Conservation (phyloP, 2,888 invertebrate species). For the Embidobia sp. region DNA sequence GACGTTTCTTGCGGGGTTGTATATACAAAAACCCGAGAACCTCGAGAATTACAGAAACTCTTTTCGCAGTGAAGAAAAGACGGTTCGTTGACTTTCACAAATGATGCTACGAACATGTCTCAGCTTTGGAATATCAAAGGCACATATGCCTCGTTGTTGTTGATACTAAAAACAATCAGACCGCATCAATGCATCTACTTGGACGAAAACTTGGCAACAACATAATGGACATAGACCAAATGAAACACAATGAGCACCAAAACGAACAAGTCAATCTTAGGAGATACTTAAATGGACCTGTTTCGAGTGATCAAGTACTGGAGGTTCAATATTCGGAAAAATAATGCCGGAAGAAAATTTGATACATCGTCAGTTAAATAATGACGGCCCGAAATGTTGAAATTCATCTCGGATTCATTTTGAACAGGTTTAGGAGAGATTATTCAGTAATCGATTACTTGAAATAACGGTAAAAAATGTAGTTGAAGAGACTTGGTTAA, state of each 20-base stretch:
- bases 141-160: constrained; percentile 27
- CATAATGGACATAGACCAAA: constrained; percentile 46
- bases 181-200: constrained; percentile 42
- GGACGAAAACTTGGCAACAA: constrained; percentile 37
- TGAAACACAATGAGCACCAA: constrained; percentile 25
- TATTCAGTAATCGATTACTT: too few relatives aligned
- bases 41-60: constrained; percentile 39
- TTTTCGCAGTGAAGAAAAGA: constrained; percentile 44
- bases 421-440: too few relatives aligned
- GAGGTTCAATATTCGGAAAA: too few relatives aligned
- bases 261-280: constrained; percentile 14
- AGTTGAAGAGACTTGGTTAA: too few relatives aligned
- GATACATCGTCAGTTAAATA: too few relatives aligned
- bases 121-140: constrained; percentile 36
- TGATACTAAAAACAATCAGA: constrained; percentile 60
- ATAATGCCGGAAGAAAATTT: too few relatives aligned
- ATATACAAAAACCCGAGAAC: constrained; percentile 40
- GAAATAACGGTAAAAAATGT: too few relatives aligned
- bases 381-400: too few relatives aligned
- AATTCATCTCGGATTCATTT: too few relatives aligned
- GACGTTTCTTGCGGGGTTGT: constrained; percentile 51
- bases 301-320: constrained; percentile 11
- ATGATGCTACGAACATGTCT: constrained; percentile 46
- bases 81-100: constrained; percentile 50
- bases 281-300: constrained; percentile 30